Evolutionary conservation across 2,113 vertebrate species (phyloP).

Genomic region (Myocastor coypus): DNA sequence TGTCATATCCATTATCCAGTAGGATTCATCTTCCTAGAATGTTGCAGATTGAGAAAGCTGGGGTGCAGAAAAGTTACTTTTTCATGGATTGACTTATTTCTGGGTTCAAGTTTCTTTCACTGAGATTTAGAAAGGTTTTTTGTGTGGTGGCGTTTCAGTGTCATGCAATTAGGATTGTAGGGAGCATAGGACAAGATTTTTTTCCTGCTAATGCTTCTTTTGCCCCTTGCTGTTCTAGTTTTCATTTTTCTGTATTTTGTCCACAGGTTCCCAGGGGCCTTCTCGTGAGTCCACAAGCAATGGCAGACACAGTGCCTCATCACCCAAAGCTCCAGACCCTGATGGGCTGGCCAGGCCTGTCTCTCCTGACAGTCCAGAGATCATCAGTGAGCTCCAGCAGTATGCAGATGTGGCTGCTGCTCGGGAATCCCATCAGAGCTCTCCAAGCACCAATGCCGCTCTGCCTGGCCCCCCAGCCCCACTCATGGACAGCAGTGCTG

Average conservation of each 20-base stretch:
- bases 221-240: constrained; percentile 30
- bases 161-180: background rate
- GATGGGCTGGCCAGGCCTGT: constrained; percentile 89
- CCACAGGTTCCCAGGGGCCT: constrained; percentile 90
- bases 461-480: constrained; percentile 77
- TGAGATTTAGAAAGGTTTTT: constrained; percentile 31
- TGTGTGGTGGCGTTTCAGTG: background rate
- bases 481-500: constrained; percentile 74
- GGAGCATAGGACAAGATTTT: background rate
- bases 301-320: constrained; percentile 94
- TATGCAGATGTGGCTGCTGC: constrained; percentile 90
- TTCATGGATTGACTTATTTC: background rate
- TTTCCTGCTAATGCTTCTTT: background rate
- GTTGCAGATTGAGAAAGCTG: background rate
- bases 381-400: constrained; percentile 95
- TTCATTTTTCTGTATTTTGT: constrained; percentile 60
- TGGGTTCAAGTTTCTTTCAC: constrained; percentile 15
- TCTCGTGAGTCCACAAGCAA: constrained; percentile 89
- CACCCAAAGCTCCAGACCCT: constrained; percentile 90
- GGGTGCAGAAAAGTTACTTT: background rate
- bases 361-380: constrained; percentile 94
- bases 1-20: background rate
- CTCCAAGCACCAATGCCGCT: constrained; percentile 80
- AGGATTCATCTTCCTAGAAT: background rate
- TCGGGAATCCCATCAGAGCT: constrained; percentile 84